Evolutionary conservation across 2,888 invertebrate genomes (phyloP).

Genomic region (Eucriotettix oculatus): DNA sequence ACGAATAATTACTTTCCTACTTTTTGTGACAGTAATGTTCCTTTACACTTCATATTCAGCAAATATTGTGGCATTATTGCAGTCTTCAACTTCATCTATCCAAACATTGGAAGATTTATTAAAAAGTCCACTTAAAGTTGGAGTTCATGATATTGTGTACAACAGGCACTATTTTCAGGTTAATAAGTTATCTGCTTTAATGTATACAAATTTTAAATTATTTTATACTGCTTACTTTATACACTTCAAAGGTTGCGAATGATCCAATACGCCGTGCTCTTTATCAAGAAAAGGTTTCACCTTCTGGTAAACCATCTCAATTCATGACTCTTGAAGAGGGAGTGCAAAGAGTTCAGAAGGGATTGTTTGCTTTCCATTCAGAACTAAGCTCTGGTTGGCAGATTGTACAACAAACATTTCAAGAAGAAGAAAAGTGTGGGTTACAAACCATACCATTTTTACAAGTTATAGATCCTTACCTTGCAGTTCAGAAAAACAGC

Average conservation of each 20-base stretch:
- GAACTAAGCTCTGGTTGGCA: conserved; percentile 48
- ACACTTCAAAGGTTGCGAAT: background rate
- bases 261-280: conserved; percentile 32
- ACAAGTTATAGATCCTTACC: conserved; percentile 44
- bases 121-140: conserved; percentile 7
- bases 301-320: conserved; percentile 29
- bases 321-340: conserved; percentile 32
- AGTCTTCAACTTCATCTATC: conserved; percentile 10
- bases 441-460: conserved; percentile 39
- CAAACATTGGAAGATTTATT: conserved; percentile 10
- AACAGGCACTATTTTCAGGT: conserved; percentile 9
- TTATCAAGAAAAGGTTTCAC: conserved; percentile 33
- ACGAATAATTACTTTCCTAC: conserved; percentile 8
- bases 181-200: background rate
- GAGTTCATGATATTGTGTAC: conserved; percentile 10
- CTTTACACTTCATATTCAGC: conserved; percentile 13
- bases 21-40: conserved; percentile 11
- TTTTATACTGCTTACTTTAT: no score
- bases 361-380: conserved; percentile 49
- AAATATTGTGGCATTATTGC: conserved; percentile 11
- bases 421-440: conserved; percentile 53
- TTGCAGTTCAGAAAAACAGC: conserved; percentile 42
- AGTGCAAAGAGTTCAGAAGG: conserved; percentile 26
- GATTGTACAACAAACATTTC: conserved; percentile 45
- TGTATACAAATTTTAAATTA: no score